Evolutionary conservation across 2,888 invertebrate species (phyloP).

Genomic region (Helicoverpa assulta): DNA sequence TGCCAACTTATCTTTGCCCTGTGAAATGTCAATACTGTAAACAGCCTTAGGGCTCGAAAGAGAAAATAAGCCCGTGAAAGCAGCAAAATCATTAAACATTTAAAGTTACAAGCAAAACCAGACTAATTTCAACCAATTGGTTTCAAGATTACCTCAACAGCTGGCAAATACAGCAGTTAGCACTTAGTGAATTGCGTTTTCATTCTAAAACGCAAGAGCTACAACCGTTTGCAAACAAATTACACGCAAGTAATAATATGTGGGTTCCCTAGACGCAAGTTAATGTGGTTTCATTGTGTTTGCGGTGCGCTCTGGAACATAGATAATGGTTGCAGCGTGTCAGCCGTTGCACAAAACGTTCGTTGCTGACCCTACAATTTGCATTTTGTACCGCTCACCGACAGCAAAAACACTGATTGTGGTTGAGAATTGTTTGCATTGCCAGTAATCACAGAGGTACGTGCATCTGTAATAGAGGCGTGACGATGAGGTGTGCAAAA

Average conservation of each 20-base stretch:
- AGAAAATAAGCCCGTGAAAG: constrained; percentile 30
- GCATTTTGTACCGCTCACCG: constrained; percentile 60
- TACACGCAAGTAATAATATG: constrained; percentile 49
- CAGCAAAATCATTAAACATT: constrained; percentile 19
- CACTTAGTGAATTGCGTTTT: constrained; percentile 34
- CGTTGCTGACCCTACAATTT: constrained; percentile 62
- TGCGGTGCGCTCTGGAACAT: constrained; percentile 58
- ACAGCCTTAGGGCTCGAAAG: constrained; percentile 23
- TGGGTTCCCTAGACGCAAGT: constrained; percentile 54
- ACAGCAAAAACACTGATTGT: constrained; percentile 64
- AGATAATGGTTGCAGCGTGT: constrained; percentile 66
- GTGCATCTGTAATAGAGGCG: constrained; percentile 34
- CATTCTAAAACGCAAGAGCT: constrained; percentile 27
- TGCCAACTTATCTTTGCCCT: constrained; percentile 11
- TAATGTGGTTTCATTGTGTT: constrained; percentile 63
- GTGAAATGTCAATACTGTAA: constrained; percentile 35
- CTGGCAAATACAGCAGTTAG: constrained; percentile 28
- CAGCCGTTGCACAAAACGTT: constrained; percentile 56
- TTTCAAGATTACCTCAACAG: constrained; percentile 38
- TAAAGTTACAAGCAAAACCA: constrained; percentile 8
- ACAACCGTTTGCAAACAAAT: constrained; percentile 39
- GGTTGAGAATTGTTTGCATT: constrained; percentile 59
- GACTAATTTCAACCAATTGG: constrained; percentile 14
- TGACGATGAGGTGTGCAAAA: constrained; percentile 13
- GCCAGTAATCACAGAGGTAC: constrained; percentile 38